Base-by-base conservation (phyloP, 2,113 vertebrate species). In the Mirounga angustirostris region DNA sequence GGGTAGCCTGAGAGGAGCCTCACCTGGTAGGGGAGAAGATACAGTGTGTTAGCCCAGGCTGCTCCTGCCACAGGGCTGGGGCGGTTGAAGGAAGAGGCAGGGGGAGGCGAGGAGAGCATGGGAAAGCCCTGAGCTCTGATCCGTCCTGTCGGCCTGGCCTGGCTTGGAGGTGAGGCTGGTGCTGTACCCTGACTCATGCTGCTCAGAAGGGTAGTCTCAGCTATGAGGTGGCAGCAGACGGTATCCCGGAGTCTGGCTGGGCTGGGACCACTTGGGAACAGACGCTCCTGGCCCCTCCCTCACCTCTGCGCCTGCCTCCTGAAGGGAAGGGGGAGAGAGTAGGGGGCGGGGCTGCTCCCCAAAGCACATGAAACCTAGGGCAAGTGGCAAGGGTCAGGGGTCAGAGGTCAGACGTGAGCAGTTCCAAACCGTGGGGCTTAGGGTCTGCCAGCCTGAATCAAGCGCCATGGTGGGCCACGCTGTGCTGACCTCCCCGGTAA, bases 401-500 rank as follows among this genome's bases (percentile, higher is more conserved):
- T 10, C 40, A 69, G 40, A 54, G 76, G 30, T n/a, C 59, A 65
- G 54, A 28, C 1, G 22, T 22, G 56, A 86, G 54, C n/a, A 52
- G 26, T 71, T 65, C 36, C 43, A 52, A 69, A 8, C 26, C 4
- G 0, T 0, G 4, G 28, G 56, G 56, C 33, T 12, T 52, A 24
- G 40, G 26, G 6, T 3, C 33, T 40, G n/a, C 89, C 52, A 1
- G 43, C 36, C 21, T 21, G 19, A 56, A 21, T 65, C 54, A 30
- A 65, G 36, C 1, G 1, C 52, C 19, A 1, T 5, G 36, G 22
- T 6, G n/a, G 50, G 65, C 46, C 11, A 78, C 63, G 33, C 40
- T 8, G 10, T 1, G 74, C 30, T 5, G 80, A 26, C 9, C 24
- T 43, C 21, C 16, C 0, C 4, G 1, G 1, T 1, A 2, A 14